Evolutionary conservation across 1,140 invertebrate genomes (phyloP), one percentile per base, ranked within the genome.

Genomic region (Phthorimaea operculella): DNA sequence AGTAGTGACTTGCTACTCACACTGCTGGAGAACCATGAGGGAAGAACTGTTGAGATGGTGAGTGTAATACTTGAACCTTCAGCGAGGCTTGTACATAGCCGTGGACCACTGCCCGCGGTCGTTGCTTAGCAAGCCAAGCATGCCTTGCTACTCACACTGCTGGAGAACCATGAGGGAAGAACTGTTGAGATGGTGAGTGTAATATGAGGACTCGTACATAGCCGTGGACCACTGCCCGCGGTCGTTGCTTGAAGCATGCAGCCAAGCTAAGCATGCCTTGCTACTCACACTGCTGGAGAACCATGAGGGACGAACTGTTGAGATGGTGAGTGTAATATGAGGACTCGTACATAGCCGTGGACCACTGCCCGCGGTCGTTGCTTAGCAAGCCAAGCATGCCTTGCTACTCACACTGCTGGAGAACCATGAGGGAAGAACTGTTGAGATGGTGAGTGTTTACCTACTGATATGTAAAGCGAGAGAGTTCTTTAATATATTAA

Each of bases 141-240:
- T 79, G 87, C 93, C 16, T 88, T 96, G 67, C 87, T 94, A 51
- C 84, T 96, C 52, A 95, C 93, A 0, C 87, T 96, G 64, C 84
- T 96, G 15, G 93, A 95, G 79, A 96, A 96, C 82, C 89, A 92
- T 73, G 90, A 92, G 17, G 89, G 88, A 42, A 91, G 92, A 69
- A 92, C 90, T 34, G 78, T 92, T n/a, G 92, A 94, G 87, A 90
- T 93, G 88, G 90, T 92, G 66, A 74, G 73, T n/a, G n/a, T n/a
- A n/a, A n/a, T n/a, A 92, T 69, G 94, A 96, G 50, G 91, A 94
- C 18, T 87, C 74, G 49, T 96, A 91, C 74, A 82, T 87, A n/a
- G 93, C 95, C 11, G 86, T 95, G 54, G 93, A 97, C 70, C 91
- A 94, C 72, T 94, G 95, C 78, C 89, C 91, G 44, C 87, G 94